These are phyloP conservation scores for Poeciliopsis turneri DNA, from an alignment of 2,797 vertebrate genomes.

Conservation along the genomic window DNA sequence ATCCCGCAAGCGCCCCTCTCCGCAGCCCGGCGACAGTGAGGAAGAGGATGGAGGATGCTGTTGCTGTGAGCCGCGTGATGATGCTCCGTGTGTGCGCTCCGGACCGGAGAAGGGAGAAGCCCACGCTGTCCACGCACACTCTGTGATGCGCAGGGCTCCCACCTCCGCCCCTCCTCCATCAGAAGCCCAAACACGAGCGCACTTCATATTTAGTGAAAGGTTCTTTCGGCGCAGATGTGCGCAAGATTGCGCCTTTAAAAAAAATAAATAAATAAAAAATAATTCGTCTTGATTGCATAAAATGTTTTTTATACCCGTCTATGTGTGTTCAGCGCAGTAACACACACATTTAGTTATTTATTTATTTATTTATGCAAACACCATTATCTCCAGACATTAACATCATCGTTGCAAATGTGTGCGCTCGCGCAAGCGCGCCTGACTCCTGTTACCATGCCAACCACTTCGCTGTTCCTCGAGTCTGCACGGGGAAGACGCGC, in stretches of 20 bases:
- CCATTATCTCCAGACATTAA: conserved; percentile 7
- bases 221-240: conserved; percentile 43
- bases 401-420: conserved; percentile 8
- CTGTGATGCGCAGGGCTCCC: conserved; percentile 64
- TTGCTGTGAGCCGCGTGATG: conserved; percentile 61
- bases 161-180: conserved; percentile 46
- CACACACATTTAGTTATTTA: neutral
- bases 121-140: conserved; percentile 69
- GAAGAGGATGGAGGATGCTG: conserved; percentile 55
- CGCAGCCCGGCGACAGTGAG: conserved; percentile 51
- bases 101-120: conserved; percentile 66
- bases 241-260: neutral
- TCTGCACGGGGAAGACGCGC: conserved; percentile 28
- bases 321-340: neutral
- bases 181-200: conserved; percentile 31
- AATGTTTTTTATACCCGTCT: neutral
- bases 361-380: conserved; percentile 15
- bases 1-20: conserved; percentile 40
- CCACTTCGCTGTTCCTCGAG: conserved; percentile 38
- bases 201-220: conserved; percentile 26
- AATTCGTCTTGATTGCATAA: neutral
- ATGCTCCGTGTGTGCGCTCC: conserved; percentile 42
- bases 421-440: conserved; percentile 50
- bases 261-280: too few species aligned
- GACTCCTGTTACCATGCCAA: conserved; percentile 76